These are phyloP conservation scores for Phrynosoma blainvillii DNA, from an alignment of 2,113 vertebrate species.

Conservation along the genomic window DNA sequence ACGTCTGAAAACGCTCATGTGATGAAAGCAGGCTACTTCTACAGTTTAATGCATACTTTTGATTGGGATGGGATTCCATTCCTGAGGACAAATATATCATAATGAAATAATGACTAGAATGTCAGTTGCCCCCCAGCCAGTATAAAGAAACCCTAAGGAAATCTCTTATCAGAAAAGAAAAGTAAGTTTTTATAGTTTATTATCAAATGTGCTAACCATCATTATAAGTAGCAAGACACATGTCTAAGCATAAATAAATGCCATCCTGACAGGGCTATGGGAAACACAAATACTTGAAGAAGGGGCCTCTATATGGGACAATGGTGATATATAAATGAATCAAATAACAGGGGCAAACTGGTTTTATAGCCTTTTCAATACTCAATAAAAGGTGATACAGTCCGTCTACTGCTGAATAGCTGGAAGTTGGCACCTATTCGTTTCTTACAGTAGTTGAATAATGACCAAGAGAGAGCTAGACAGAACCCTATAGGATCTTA, in stretches of 20 bases:
- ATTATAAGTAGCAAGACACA: neutral
- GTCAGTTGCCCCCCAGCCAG: neutral
- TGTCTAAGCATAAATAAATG: neutral
- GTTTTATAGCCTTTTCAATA: neutral
- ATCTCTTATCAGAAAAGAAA: neutral
- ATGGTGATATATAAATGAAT: no score
- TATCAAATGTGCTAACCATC: no score
- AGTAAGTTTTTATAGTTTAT: neutral
- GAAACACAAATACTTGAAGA: neutral
- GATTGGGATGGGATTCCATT: no score
- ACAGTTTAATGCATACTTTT: no score
- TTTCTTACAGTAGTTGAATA: neutral
- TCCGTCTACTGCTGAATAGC: no score
- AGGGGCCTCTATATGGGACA: no score
- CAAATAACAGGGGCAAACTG: no score
- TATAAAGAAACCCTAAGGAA: neutral
- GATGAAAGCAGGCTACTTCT: neutral
- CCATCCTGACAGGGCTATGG: neutral
- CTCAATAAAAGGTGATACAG: neutral
- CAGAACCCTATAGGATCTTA: neutral
- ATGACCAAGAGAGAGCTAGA: neutral
- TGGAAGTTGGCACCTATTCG: no score
- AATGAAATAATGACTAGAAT: no score
- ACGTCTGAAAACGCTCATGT: neutral
- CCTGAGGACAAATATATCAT: no score